phyloP scores from a whole-genome alignment of 2,113 vertebrate genomes.

The Pogonocichla stellata region DNA sequence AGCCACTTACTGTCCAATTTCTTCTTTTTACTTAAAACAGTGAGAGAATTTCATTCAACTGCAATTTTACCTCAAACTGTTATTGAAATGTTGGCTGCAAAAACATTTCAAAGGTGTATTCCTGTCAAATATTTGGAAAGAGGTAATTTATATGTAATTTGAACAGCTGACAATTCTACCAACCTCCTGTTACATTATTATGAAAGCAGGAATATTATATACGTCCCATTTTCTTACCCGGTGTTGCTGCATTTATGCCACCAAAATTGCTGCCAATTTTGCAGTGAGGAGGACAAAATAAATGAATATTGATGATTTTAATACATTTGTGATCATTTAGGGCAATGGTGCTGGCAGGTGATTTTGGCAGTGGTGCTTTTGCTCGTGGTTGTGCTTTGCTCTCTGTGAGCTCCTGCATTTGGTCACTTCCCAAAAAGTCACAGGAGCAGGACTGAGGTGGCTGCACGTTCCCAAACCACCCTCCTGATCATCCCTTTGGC shows the following conservation, averaged over 20 bases:
- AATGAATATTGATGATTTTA: not conserved
- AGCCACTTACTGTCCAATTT: not conserved
- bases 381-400: not conserved
- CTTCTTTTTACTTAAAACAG: constrained; percentile 9
- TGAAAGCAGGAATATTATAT: not conserved
- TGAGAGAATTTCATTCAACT: not conserved
- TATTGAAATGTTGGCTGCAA: not conserved
- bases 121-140: not conserved
- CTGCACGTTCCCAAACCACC: not conserved
- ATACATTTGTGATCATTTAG: not conserved
- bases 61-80: not conserved
- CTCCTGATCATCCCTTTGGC: not conserved
- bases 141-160: constrained; percentile 25
- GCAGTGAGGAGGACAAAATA: not conserved
- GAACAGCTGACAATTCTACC: not conserved
- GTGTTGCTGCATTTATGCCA: not conserved
- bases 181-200: not conserved
- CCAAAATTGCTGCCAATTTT: not conserved
- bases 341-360: not conserved
- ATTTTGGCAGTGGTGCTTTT: not conserved
- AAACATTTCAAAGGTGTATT: not conserved
- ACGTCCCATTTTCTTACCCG: not conserved
- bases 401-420: not conserved
- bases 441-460: not conserved
- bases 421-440: not conserved